phyloP scores from a whole-genome alignment of 2,888 invertebrate species.

The Nomada fucata region DNA sequence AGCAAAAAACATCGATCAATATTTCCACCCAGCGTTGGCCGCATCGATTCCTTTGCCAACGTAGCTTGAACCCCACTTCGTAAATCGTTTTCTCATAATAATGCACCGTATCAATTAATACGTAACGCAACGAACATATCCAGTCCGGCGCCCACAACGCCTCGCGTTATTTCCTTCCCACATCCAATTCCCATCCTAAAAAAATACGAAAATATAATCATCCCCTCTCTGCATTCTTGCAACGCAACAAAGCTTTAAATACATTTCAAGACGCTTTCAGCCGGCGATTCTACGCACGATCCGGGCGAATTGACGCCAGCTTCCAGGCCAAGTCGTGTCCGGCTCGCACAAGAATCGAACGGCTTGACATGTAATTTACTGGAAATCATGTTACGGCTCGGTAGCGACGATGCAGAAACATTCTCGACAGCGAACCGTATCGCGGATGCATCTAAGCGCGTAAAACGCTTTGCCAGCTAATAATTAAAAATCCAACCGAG shows the following conservation, averaged over 20 bases:
- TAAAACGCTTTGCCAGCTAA: constrained; percentile 41
- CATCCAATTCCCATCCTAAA: no score
- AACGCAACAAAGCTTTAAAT: background rate
- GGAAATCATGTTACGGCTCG: constrained; percentile 59
- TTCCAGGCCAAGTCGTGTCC: constrained; percentile 16
- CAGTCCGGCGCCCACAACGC: no score
- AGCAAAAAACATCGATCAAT: no score
- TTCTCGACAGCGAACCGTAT: constrained; percentile 34
- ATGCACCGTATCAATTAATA: no score
- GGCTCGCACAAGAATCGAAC: constrained; percentile 25
- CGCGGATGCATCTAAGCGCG: constrained; percentile 32
- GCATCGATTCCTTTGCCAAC: no score
- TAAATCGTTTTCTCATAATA: no score
- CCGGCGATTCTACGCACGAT: constrained; percentile 4
- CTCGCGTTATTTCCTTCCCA: no score
- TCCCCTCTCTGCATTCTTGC: background rate
- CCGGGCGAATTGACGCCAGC: constrained; percentile 12
- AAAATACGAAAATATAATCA: no score
- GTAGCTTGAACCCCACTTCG: no score
- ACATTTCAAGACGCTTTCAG: background rate
- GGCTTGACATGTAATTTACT: constrained; percentile 63
- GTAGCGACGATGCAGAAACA: constrained; percentile 41
- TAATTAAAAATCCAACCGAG: constrained; percentile 44
- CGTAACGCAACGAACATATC: no score
- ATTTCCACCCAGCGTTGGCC: no score